Percentiles rank a stretch among this genome's conserved stretches.
Conservation (phyloP, 2,888 invertebrate genomes). For the Dromius quadrimaculatus region DNA sequence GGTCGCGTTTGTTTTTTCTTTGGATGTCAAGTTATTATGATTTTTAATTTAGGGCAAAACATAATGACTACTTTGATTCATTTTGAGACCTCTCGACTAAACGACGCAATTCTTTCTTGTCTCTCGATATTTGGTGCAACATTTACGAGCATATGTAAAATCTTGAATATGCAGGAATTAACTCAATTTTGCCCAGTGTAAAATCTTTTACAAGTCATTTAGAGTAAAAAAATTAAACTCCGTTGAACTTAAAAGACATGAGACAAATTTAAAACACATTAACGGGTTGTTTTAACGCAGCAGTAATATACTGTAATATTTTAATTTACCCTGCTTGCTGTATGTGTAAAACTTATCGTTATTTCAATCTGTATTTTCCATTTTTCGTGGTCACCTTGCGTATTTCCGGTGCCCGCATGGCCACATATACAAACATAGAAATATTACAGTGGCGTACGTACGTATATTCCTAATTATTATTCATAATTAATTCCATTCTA, state of each 20-base stretch:
- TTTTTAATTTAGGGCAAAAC: too few species aligned
- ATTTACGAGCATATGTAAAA: too few species aligned
- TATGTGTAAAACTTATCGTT: slow-evolving; percentile 38
- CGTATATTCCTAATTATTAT: neutral
- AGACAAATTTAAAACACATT: slow-evolving; percentile 43
- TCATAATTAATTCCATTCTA: neutral
- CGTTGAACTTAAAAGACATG: slow-evolving; percentile 5
- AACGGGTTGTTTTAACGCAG: slow-evolving; percentile 38
- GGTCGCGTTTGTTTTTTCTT: too few species aligned
- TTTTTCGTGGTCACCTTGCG: slow-evolving; percentile 46
- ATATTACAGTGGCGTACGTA: slow-evolving; percentile 23
- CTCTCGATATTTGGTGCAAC: too few species aligned
- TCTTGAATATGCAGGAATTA: too few species aligned
- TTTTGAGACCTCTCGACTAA: too few species aligned
- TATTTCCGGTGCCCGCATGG: slow-evolving; percentile 42
- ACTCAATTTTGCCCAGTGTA: too few species aligned
- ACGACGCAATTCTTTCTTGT: too few species aligned
- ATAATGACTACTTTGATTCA: too few species aligned
- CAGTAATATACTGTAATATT: slow-evolving; percentile 39
- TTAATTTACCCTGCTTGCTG: slow-evolving; percentile 35
- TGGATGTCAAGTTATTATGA: too few species aligned
- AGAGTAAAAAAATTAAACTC: too few species aligned
- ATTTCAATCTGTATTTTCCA: slow-evolving; percentile 35
- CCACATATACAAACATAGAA: slow-evolving; percentile 5
- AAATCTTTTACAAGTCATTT: too few species aligned